These are phyloP conservation scores for Dorcus parallelipipedus DNA, from an alignment of 2,888 invertebrate genomes.

Conservation along the genomic window DNA sequence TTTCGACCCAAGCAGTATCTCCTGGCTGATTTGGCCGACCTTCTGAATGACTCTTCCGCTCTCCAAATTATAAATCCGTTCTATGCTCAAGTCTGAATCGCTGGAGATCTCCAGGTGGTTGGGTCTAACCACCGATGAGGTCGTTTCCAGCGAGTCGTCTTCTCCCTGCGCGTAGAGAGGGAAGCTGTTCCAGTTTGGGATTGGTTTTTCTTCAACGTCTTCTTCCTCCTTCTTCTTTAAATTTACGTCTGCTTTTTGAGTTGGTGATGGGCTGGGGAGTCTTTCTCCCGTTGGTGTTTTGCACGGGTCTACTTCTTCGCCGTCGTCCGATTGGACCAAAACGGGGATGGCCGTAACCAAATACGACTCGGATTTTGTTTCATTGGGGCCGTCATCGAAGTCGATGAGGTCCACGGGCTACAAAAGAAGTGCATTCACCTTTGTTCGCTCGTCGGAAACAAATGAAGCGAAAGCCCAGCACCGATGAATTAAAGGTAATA, in stretches of 20 bases:
- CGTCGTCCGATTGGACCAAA: slow-evolving; percentile 19
- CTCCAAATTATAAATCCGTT: slow-evolving; percentile 44
- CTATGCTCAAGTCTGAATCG: slow-evolving; percentile 45
- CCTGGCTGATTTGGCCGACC: slow-evolving; percentile 23
- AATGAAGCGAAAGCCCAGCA: no score
- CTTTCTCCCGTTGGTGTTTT: slow-evolving; percentile 18
- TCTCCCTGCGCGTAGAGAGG: slow-evolving; percentile 7
- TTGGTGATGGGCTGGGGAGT: neutral
- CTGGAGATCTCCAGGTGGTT: slow-evolving; percentile 38
- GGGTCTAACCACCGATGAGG: slow-evolving; percentile 7
- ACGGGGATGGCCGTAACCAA: slow-evolving; percentile 27
- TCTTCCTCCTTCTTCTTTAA: no score
- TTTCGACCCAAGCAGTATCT: slow-evolving; percentile 9
- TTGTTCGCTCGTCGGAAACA: no score
- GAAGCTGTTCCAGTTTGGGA: slow-evolving; percentile 12
- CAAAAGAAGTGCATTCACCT: no score
- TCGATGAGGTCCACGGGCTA: no score
- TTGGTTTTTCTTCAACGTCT: no score
- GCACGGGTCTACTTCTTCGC: slow-evolving; percentile 18
- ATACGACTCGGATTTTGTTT: neutral
- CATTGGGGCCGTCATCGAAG: neutral
- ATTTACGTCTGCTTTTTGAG: no score
- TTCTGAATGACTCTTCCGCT: slow-evolving; percentile 37
- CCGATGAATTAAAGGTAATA: no score
- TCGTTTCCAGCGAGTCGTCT: no score